Conservation (phyloP, 2,797 vertebrate genomes). For the Psittacula echo region DNA sequence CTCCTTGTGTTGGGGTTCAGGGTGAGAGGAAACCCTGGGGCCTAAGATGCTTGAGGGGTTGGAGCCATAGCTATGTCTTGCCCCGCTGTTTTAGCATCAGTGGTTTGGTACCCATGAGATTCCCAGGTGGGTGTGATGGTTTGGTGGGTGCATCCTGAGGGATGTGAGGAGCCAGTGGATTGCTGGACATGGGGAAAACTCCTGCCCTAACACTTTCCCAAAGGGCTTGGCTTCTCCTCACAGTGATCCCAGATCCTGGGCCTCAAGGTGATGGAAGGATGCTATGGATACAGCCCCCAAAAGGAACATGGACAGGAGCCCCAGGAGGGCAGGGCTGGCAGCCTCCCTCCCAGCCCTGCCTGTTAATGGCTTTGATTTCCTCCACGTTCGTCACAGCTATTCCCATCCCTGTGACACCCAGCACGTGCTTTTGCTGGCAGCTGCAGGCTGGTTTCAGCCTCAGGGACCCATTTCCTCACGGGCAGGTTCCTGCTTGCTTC, state of each 20-base stretch:
- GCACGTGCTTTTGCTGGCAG: slow-evolving; percentile 38
- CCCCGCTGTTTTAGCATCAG: neutral
- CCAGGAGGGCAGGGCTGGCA: neutral
- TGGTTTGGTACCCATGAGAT: neutral
- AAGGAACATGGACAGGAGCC: neutral
- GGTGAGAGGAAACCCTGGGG: neutral
- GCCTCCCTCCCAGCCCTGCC: neutral
- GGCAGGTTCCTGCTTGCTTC: neutral
- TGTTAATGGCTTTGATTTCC: neutral
- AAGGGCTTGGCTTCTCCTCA: neutral
- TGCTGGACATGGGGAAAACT: accelerated
- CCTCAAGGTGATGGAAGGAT: neutral
- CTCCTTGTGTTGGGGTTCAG: neutral
- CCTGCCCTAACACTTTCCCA: accelerated
- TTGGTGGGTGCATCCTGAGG: neutral
- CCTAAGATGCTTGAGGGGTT: neutral
- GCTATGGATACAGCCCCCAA: neutral
- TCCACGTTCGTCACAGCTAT: neutral
- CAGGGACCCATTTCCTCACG: neutral
- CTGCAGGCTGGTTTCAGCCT: neutral
- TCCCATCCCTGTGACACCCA: slow-evolving; percentile 41
- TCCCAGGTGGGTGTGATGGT: accelerated
- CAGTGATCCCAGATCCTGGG: accelerated
- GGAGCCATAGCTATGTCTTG: neutral
- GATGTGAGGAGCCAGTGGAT: neutral